A percentile compares a stretch with the other conserved stretches of the same genome.
Evolutionary conservation across 2,797 vertebrate species (phyloP).

Genomic region (Gambusia yucatana): DNA sequence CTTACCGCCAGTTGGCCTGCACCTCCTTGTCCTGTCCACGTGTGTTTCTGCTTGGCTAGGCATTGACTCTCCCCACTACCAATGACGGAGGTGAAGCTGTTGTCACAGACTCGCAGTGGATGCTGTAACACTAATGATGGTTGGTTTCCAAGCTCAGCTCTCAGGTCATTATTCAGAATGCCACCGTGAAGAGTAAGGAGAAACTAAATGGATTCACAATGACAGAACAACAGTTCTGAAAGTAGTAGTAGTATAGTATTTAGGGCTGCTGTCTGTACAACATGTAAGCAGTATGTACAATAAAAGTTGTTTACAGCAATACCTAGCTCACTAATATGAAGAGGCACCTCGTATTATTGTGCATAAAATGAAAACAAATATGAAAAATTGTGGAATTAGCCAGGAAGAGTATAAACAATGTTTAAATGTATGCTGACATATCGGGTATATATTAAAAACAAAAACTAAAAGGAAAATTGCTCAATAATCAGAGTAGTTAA

Average conservation of each 20-base stretch:
- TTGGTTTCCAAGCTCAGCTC: slow-evolving; percentile 42
- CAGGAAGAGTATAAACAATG: background rate
- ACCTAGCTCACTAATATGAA: background rate
- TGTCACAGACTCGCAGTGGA: slow-evolving; percentile 39
- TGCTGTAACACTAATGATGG: slow-evolving; percentile 55
- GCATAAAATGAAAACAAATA: background rate
- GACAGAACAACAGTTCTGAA: slow-evolving; percentile 6
- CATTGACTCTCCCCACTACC: slow-evolving; percentile 19
- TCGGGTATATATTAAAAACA: background rate
- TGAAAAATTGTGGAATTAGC: background rate
- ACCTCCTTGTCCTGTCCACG: slow-evolving; percentile 12
- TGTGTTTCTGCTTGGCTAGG: slow-evolving; percentile 26
- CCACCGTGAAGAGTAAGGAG: slow-evolving; percentile 24
- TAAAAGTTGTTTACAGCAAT: background rate
- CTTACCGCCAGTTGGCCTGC: slow-evolving; percentile 32
- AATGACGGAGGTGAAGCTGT: slow-evolving; percentile 38
- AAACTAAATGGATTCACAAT: slow-evolving; percentile 10
- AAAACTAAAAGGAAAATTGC: background rate
- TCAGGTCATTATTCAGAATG: slow-evolving; percentile 21
- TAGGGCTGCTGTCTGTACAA: background rate
- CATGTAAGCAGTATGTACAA: background rate
- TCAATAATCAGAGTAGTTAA: background rate
- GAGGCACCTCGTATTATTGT: background rate
- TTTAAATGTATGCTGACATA: background rate
- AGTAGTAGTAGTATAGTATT: background rate